These are phyloP conservation scores for Drosophila parvula DNA, from an alignment of 1,140 invertebrate species.

Conservation along the genomic window DNA sequence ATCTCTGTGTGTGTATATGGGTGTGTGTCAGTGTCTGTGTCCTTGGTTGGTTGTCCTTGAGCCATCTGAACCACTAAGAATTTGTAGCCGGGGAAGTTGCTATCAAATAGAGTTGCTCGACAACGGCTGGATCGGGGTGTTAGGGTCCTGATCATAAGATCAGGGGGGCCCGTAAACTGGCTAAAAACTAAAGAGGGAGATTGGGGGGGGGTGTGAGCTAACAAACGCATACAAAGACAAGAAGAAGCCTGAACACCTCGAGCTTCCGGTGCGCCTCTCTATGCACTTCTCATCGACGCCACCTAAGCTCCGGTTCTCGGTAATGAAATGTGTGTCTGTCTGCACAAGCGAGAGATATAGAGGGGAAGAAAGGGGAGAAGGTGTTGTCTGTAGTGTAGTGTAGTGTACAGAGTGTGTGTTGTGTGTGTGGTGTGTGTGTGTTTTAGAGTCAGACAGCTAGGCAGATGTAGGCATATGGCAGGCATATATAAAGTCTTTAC, in stretches of 20 bases:
- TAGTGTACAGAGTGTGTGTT: constrained; percentile 8
- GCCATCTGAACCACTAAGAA: constrained; percentile 79
- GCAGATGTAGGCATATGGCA: constrained; percentile 82
- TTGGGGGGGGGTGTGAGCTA: neutral
- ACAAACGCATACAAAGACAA: constrained; percentile 28
- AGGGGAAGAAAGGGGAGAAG: constrained; percentile 7
- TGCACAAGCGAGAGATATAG: constrained; percentile 26
- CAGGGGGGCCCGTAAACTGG: constrained; percentile 6
- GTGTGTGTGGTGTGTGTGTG: constrained; percentile 26
- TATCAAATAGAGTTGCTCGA: constrained; percentile 82
- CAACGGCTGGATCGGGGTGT: constrained; percentile 55
- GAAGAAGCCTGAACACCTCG: constrained; percentile 26
- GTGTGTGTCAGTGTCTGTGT: constrained; percentile 3
- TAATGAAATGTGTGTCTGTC: constrained; percentile 29
- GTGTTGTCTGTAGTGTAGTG: constrained; percentile 1
- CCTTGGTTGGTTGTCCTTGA: constrained; percentile 41
- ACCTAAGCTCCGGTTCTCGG: constrained; percentile 7
- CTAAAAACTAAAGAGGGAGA: constrained; percentile 13
- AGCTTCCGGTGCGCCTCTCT: constrained; percentile 28
- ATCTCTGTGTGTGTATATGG: constrained; percentile 21
- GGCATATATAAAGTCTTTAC: constrained; percentile 81
- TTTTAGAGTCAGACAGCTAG: constrained; percentile 77
- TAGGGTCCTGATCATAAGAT: neutral
- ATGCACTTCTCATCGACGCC: constrained; percentile 28
- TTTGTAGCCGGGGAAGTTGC: constrained; percentile 84